Base-by-base conservation (phyloP, 2,888 invertebrate genomes). In the Polylopha cassiicola region DNA sequence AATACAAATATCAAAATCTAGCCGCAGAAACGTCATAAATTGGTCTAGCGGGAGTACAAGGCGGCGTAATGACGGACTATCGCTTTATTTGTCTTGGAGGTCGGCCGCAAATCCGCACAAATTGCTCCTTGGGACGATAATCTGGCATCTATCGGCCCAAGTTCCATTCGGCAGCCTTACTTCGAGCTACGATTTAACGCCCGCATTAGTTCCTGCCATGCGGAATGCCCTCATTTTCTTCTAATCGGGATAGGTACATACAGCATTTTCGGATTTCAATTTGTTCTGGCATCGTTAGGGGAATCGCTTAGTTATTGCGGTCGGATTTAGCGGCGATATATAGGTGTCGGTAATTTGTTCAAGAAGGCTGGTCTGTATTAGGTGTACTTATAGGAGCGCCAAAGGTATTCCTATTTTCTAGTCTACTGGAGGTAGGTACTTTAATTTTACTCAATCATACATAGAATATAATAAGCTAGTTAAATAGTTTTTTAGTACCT, bases 51-150 rank as follows among this genome's bases (percentile, higher is more conserved):
- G 44, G 51, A 53, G 45, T 50, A 52, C 37, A 30, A 17, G 36
- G 44, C 51, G 48, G 44, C 53, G 51, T 68, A 70, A 71, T 66
- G 64, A 66, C 51, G 60, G 59, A 45, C 64, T 61, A 65, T 65
- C 57, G 62, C 48, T 61, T 64, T 62, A 69, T 66, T 68, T 57
- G 60, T 58, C 56, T 50, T 51, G 52, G 62, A 66, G 64, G 66
- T 73, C 64, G 62, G 50, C 69, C 71, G 59, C 70, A 77, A 78
- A 79, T 77, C 77, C 75, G 61, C 65, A 74, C 75, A 77, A 79
- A 79, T 77, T 77, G 75, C 71, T 71, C 51, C 46, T 54, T 60
- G 62, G 66, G 70, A 73, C 73, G 73, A 73, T 79, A 78, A 79
- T 77, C 78, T 73, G 70, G 65, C 67, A 63, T 63, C 65, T 60